phyloP scores from a whole-genome alignment of 1,140 invertebrate genomes.

The Myzus persicae region DNA sequence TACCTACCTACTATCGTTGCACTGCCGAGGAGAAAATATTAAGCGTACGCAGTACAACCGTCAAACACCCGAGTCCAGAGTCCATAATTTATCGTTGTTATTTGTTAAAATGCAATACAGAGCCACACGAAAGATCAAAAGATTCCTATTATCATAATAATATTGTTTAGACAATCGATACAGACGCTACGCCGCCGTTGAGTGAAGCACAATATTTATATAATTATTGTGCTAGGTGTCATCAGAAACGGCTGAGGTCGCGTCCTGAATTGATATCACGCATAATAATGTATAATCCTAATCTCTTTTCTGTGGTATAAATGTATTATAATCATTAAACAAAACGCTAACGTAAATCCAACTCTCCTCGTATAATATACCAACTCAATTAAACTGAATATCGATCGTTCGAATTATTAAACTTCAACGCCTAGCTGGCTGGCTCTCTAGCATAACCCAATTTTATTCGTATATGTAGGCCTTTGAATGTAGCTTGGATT shows the following conservation, averaged over 20 bases:
- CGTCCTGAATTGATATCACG: not conserved
- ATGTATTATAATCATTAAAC: no score
- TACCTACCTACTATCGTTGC: not conserved
- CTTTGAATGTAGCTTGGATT: not conserved
- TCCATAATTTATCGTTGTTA: not conserved
- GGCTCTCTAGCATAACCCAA: not conserved
- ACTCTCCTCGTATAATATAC: not conserved
- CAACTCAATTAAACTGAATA: not conserved
- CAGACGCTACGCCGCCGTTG: not conserved
- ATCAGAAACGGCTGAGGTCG: not conserved
- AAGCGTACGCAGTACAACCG: not conserved
- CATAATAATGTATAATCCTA: not conserved
- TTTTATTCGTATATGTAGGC: not conserved
- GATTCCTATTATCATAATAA: not conserved
- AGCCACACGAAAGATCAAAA: not conserved
- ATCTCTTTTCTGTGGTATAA: no score
- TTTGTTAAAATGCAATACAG: no score
- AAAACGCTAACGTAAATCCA: not conserved
- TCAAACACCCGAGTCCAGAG: not conserved
- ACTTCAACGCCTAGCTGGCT: not conserved
- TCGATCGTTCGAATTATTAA: not conserved
- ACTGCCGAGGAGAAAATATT: not conserved
- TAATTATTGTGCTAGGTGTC: not conserved
- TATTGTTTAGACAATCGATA: not conserved
- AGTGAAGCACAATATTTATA: not conserved